Percentiles rank a stretch among this genome's conserved stretches.
These are phyloP conservation scores for Ancistrus triradiatus DNA, from an alignment of 2,113 vertebrate species.

Conservation along the genomic window DNA sequence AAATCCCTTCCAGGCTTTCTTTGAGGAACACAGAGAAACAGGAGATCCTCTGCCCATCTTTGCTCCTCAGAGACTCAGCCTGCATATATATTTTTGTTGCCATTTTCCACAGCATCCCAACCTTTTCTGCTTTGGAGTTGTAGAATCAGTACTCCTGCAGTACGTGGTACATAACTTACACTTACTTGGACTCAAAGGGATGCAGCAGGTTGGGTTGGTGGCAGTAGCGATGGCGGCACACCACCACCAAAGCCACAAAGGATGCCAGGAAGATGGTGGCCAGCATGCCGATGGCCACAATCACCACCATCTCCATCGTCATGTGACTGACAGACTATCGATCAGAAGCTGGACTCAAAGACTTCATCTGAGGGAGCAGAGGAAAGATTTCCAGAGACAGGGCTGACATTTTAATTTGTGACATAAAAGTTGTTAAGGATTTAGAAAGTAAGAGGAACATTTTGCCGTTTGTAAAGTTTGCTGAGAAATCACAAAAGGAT, in stretches of 20 bases:
- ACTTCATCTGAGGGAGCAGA: conserved; percentile 56
- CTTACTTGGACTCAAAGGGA: conserved; percentile 88
- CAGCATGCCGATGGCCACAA: conserved; percentile 90
- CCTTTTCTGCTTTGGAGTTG: too few species aligned
- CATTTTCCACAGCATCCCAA: too few species aligned
- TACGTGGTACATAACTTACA: neutral
- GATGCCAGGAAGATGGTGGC: conserved; percentile 95
- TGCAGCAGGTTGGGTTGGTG: conserved; percentile 79
- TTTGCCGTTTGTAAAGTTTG: too few species aligned
- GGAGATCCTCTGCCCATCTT: too few species aligned
- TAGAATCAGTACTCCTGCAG: neutral
- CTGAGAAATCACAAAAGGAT: too few species aligned
- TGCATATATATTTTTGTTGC: too few species aligned
- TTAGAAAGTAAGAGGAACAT: too few species aligned
- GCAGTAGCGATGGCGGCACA: conserved; percentile 92
- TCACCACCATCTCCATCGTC: conserved; percentile 94
- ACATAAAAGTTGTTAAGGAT: neutral
- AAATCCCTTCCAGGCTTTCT: too few species aligned
- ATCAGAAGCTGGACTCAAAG: conserved; percentile 21
- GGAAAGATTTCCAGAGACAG: neutral
- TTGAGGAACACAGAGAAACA: too few species aligned
- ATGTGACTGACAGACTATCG: conserved; percentile 37
- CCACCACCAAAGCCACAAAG: conserved; percentile 86
- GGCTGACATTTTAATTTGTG: too few species aligned
- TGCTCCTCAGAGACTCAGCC: too few species aligned